A percentile compares a stretch with the other conserved stretches of the same genome.
phyloP scores from a whole-genome alignment of 1,140 invertebrate species.

The Trachelipus rathkii region DNA sequence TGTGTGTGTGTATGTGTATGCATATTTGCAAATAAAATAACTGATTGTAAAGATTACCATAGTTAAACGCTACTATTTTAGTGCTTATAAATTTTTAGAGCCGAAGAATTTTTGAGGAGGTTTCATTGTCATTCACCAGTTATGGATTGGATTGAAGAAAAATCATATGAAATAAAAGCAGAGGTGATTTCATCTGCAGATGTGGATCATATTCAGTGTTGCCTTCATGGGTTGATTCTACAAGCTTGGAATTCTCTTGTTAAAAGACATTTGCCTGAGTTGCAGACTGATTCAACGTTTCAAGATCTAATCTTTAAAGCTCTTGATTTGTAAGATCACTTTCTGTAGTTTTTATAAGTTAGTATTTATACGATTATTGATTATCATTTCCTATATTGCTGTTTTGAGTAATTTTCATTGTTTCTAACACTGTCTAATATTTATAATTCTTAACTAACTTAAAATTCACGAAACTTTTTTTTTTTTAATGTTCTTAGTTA shows the following conservation, averaged over 20 bases:
- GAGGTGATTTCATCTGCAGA: slow-evolving; percentile 21
- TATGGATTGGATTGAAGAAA: slow-evolving; percentile 26
- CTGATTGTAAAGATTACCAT: too few relatives aligned
- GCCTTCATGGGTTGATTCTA: slow-evolving; percentile 31
- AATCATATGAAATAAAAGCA: slow-evolving; percentile 14
- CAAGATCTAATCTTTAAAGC: slow-evolving; percentile 36
- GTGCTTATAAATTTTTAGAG: slow-evolving; percentile 17
- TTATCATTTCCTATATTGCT: too few relatives aligned
- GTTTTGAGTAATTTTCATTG: too few relatives aligned
- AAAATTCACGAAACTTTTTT: too few relatives aligned
- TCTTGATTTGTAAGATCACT: slow-evolving; percentile 32
- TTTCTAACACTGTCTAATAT: too few relatives aligned
- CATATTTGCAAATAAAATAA: too few relatives aligned
- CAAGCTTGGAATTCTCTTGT: slow-evolving; percentile 31
- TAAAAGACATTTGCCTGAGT: slow-evolving; percentile 24
- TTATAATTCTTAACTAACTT: too few relatives aligned
- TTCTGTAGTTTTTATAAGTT: not conserved
- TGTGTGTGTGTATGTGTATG: too few relatives aligned
- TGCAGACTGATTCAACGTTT: slow-evolving; percentile 29
- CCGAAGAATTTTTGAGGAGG: slow-evolving; percentile 31
- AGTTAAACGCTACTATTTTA: too few relatives aligned
- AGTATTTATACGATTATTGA: too few relatives aligned
- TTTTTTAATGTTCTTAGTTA: too few relatives aligned
- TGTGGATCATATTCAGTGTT: slow-evolving; percentile 34
- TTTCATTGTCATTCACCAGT: slow-evolving; percentile 31